Evolutionary conservation across 2,888 invertebrate genomes (phyloP), one percentile per base, ranked within the genome.

Genomic region (Branchinecta sandiegonensis): DNA sequence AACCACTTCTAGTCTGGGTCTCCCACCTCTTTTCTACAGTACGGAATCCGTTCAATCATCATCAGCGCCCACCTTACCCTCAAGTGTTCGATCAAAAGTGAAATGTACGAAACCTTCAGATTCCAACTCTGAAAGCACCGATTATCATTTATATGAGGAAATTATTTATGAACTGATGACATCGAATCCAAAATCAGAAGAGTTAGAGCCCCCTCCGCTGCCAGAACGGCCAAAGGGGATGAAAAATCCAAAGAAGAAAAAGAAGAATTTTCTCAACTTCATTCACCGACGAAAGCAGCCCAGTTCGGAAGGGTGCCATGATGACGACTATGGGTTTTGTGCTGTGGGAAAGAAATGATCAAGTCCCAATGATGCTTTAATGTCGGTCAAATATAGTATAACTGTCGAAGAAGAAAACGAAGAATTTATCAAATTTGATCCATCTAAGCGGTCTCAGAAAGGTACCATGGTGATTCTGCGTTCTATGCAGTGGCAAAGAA

Each of bases 61-160:
- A 37, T 56, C 63, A 56, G 23, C n/a, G 14, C 63, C 63, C 8
- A n/a, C 63, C n/a, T 23, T 17, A 10, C 63, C 63, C 63, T 23
- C 63, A 56, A 56, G 63, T 23, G 23, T 56, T 56, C 63, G 63
- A 56, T 56, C 63, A 56, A 56, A 56, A 56, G 63, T 56, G 14
- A 56, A 56, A 56, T 56, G 63, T 56, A 17, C 23, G 14, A 56
- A 56, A 56, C 14, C 63, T n/a, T 56, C 63, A 11, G 23, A 56
- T 56, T 56, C 63, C 63, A 17, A n/a, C n/a, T n/a, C 63, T 56
- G 63, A 56, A n/a, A 56, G 14, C 23, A 56, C 14, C 23, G 63
- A 56, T 56, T 56, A 56, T 56, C 63, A 56, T 56, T 56, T 56
- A 23, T 56, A 56, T 56, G 63, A 56, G 63, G 63, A 56, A 56